Conservation (phyloP, 2,113 vertebrate species). For the Leucoraja erinaceus region DNA sequence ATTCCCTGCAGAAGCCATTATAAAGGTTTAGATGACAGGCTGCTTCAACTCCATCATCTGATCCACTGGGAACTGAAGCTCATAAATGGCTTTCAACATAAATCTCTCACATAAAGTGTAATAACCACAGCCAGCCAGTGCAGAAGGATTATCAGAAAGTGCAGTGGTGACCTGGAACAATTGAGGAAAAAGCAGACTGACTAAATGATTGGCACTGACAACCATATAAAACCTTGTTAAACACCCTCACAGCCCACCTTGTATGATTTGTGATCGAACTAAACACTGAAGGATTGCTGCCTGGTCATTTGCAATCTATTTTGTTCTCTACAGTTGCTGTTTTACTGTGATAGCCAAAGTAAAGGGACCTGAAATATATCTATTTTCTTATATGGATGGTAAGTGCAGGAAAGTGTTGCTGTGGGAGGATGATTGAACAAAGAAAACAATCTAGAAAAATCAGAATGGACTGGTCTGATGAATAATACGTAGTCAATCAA, state of each 20-base stretch:
- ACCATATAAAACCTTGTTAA: slow-evolving; percentile 33
- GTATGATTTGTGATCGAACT: not conserved
- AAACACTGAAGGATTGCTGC: not conserved
- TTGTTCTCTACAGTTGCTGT: not conserved
- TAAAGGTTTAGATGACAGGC: slow-evolving; percentile 74
- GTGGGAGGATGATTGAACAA: not conserved
- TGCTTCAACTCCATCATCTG: slow-evolving; percentile 75
- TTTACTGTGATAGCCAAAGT: not conserved
- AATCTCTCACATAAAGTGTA: slow-evolving; percentile 77
- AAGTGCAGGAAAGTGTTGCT: no score
- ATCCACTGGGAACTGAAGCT: slow-evolving; percentile 83
- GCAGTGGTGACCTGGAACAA: slow-evolving; percentile 61
- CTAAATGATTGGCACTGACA: slow-evolving; percentile 43
- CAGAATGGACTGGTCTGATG: not conserved
- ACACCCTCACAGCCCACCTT: slow-evolving; percentile 27
- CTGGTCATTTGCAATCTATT: not conserved
- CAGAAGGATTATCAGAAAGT: slow-evolving; percentile 63
- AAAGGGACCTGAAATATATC: not conserved
- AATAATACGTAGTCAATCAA: not conserved
- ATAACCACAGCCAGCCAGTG: slow-evolving; percentile 76
- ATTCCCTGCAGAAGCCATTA: slow-evolving; percentile 78
- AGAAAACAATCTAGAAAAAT: not conserved
- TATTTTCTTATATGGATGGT: not conserved
- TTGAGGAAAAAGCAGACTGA: slow-evolving; percentile 52
- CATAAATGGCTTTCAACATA: slow-evolving; percentile 86